Percentiles rank a stretch among this genome's conserved stretches.
These are phyloP conservation scores for Vanessa tameamea DNA, from an alignment of 1,140 invertebrate species.

Conservation along the genomic window DNA sequence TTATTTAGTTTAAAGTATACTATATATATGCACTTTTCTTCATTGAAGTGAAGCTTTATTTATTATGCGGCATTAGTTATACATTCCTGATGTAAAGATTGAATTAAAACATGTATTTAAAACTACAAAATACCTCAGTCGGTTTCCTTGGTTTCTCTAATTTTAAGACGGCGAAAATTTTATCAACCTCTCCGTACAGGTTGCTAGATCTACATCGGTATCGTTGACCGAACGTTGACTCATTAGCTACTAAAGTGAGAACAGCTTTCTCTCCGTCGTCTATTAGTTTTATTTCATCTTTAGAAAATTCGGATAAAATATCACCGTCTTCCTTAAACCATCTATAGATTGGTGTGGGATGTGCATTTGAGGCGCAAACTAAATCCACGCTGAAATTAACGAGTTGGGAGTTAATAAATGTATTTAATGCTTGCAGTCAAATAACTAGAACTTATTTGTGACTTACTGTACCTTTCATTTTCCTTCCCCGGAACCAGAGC, in stretches of 20 bases:
- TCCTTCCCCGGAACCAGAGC: slow-evolving; percentile 47
- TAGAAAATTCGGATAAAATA: slow-evolving; percentile 46
- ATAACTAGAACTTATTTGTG: background rate
- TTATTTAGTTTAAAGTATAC: too few species aligned
- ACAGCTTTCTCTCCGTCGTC: slow-evolving; percentile 46
- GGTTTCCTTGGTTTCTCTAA: slow-evolving; percentile 51
- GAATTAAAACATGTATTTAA: background rate
- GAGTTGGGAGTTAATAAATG: background rate
- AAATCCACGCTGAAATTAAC: slow-evolving; percentile 55
- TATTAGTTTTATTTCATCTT: slow-evolving; percentile 45
- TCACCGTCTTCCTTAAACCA: slow-evolving; percentile 56
- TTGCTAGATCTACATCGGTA: slow-evolving; percentile 59
- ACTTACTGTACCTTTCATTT: slow-evolving; percentile 48
- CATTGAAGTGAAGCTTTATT: too few species aligned
- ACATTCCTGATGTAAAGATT: too few species aligned
- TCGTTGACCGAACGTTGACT: slow-evolving; percentile 44
- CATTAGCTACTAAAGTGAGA: slow-evolving; percentile 43
- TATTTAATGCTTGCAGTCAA: too few species aligned
- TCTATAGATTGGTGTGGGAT: slow-evolving; percentile 55
- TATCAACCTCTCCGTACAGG: slow-evolving; percentile 45
- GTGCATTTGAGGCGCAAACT: slow-evolving; percentile 52
- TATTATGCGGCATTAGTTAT: too few species aligned
- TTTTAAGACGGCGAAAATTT: slow-evolving; percentile 50
- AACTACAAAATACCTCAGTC: slow-evolving; percentile 42
- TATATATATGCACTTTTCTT: too few species aligned